A percentile compares a stretch with the other conserved stretches of the same genome.
Conservation (phyloP, 2,113 vertebrate species). For the Geococcyx californianus region DNA sequence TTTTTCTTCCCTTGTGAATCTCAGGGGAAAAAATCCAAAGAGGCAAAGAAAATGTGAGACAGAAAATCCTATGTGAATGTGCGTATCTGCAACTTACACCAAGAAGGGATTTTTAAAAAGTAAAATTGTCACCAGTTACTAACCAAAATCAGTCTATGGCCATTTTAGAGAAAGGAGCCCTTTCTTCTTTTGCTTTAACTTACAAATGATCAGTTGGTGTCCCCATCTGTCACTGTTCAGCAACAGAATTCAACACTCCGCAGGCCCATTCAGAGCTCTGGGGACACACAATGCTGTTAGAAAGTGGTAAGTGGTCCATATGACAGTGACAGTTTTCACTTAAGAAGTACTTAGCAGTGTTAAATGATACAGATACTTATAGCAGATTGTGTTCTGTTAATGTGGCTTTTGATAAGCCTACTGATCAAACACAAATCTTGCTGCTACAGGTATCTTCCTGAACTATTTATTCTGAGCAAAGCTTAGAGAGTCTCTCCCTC, state of each 20-base stretch:
- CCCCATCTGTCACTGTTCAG: neutral
- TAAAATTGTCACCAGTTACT: neutral
- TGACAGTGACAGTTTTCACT: slow-evolving; percentile 22
- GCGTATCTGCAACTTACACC: neutral
- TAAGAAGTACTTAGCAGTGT: neutral
- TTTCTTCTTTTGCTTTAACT: neutral
- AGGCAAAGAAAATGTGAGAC: neutral
- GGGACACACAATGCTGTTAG: neutral
- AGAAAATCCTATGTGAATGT: neutral
- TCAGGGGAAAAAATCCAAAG: neutral
- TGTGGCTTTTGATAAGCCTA: slow-evolving; percentile 73
- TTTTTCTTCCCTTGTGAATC: neutral
- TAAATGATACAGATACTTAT: slow-evolving; percentile 49
- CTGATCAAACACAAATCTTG: slow-evolving; percentile 77
- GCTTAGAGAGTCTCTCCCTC: slow-evolving; percentile 62
- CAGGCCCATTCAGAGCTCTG: neutral
- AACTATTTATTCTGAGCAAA: slow-evolving; percentile 77
- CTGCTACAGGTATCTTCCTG: slow-evolving; percentile 72
- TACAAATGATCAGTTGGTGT: neutral
- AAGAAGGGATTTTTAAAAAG: neutral
- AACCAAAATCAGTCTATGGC: neutral
- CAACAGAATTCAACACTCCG: neutral
- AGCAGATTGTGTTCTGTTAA: slow-evolving; percentile 71
- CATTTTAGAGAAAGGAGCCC: neutral
- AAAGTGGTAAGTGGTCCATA: neutral